These are phyloP conservation scores for Plodia interpunctella DNA, from an alignment of 1,140 invertebrate genomes.

Conservation along the genomic window DNA sequence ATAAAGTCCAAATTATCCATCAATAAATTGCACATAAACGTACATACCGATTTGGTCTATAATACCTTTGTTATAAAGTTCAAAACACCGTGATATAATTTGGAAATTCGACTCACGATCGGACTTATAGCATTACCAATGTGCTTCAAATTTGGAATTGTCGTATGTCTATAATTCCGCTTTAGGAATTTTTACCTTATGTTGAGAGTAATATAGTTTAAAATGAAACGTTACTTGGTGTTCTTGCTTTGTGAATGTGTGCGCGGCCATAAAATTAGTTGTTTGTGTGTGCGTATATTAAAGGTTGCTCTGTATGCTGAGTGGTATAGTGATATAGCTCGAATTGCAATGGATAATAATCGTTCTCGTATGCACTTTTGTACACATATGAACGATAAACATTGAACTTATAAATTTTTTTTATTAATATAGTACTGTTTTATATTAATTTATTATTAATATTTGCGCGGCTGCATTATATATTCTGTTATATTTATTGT, in stretches of 20 bases:
- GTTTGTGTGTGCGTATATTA: constrained; percentile 57
- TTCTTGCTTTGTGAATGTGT: constrained; percentile 24
- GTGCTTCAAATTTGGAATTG: constrained; percentile 6
- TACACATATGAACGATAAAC: too few relatives aligned
- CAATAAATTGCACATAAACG: not conserved
- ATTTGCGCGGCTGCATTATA: too few relatives aligned
- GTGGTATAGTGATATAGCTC: constrained; percentile 38
- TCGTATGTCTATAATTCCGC: not conserved
- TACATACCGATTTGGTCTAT: not conserved
- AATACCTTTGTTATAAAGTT: constrained; percentile 1
- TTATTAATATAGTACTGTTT: too few relatives aligned
- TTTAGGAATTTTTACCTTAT: constrained; percentile 23
- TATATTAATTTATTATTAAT: too few relatives aligned
- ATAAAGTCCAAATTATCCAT: not conserved
- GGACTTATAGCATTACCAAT: constrained; percentile 15
- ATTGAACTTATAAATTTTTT: too few relatives aligned
- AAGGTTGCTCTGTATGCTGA: constrained; percentile 39
- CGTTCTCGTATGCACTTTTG: too few relatives aligned
- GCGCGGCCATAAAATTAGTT: constrained; percentile 48
- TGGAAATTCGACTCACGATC: constrained; percentile 15
- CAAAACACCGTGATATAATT: constrained; percentile 6
- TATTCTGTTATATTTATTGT: too few relatives aligned
- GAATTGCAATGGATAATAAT: constrained; percentile 22
- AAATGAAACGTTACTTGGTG: constrained; percentile 14
- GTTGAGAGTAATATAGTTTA: constrained; percentile 7